phyloP scores from a whole-genome alignment of 2,888 invertebrate species.

The Microplitis manilae region DNA sequence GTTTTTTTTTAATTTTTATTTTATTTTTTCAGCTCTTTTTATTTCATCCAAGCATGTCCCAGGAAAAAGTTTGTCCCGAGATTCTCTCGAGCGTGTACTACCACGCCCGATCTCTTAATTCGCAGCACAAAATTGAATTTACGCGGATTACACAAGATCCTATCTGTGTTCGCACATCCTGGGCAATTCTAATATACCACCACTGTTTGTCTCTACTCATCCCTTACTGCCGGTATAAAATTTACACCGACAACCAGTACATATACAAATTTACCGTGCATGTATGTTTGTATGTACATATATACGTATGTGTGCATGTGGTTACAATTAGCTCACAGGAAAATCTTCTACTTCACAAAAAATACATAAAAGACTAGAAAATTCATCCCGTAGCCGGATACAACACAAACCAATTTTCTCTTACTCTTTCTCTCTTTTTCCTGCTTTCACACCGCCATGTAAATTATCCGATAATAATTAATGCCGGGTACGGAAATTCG shows the following conservation, averaged over 20 bases:
- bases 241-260: background rate
- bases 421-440: slow-evolving; percentile 4
- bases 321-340: slow-evolving; percentile 16
- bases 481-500: slow-evolving; percentile 23
- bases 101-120: slow-evolving; percentile 36
- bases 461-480: slow-evolving; percentile 33
- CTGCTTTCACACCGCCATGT: slow-evolving; percentile 13
- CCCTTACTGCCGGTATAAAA: background rate
- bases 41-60: background rate
- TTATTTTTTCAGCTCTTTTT: background rate
- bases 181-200: slow-evolving; percentile 13
- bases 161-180: slow-evolving; percentile 19
- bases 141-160: slow-evolving; percentile 36
- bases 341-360: slow-evolving; percentile 4
- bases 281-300: background rate
- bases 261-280: background rate
- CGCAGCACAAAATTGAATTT: slow-evolving; percentile 40
- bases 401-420: slow-evolving; percentile 22
- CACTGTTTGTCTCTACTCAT: slow-evolving; percentile 4
- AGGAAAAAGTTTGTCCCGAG: slow-evolving; percentile 25
- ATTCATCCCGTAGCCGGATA: background rate
- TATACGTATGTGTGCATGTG: background rate
- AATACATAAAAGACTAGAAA: slow-evolving; percentile 11
- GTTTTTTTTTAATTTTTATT: slow-evolving; percentile 28
- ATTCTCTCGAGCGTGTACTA: slow-evolving; percentile 14